Evolutionary conservation across 2,888 invertebrate species (phyloP).

Genomic region (Pandemis cinnamomeana): DNA sequence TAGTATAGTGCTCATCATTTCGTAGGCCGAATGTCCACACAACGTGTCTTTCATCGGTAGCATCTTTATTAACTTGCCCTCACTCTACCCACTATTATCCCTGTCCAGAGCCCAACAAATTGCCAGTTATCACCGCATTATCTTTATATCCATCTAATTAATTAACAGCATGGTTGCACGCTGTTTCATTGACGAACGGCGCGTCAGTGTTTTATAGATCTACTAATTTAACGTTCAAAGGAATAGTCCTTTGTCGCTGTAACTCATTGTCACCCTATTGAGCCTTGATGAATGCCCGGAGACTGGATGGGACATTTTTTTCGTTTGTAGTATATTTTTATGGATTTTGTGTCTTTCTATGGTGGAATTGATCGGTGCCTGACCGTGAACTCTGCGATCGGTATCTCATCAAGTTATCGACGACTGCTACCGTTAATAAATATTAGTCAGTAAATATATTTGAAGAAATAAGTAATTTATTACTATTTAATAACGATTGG

Average conservation of each 20-base stretch:
- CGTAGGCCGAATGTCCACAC: neutral
- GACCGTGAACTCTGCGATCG: neutral
- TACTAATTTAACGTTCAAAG: slow-evolving; percentile 36
- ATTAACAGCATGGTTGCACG: slow-evolving; percentile 26
- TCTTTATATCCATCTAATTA: slow-evolving; percentile 34
- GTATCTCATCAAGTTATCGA: neutral
- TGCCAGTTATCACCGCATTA: slow-evolving; percentile 25
- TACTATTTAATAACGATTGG: no score
- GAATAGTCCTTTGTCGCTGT: slow-evolving; percentile 37
- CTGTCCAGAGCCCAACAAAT: slow-evolving; percentile 8
- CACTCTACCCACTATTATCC: slow-evolving; percentile 1
- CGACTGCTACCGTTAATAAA: neutral
- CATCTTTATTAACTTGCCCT: neutral
- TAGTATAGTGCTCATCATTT: no score
- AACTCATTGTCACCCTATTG: slow-evolving; percentile 39
- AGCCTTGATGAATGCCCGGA: neutral
- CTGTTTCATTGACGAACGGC: slow-evolving; percentile 28
- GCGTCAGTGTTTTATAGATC: slow-evolving; percentile 30
- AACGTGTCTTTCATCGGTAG: neutral
- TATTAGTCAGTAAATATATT: neutral
- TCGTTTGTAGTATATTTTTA: neutral
- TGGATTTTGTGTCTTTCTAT: neutral
- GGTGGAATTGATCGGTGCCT: neutral
- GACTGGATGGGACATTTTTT: slow-evolving; percentile 36
- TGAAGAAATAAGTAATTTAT: no score